Base-by-base conservation (phyloP, 1,140 invertebrate genomes). In the Drosophila leontia region DNA sequence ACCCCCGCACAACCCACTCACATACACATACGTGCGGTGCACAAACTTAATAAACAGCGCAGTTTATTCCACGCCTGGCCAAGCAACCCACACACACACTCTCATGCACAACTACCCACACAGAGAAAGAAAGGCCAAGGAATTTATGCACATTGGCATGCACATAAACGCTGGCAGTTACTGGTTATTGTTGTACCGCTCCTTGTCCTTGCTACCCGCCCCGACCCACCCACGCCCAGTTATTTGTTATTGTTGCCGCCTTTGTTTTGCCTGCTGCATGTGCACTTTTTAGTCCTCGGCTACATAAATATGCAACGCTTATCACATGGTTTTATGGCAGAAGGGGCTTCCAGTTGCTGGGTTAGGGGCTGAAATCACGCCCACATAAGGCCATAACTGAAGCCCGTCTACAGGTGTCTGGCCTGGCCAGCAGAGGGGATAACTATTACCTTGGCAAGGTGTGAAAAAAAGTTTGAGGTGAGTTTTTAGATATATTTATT, bases 41-140 rank as follows among this genome's bases (percentile, higher is more conserved):
- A 78, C 65, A 74, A 88, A 83, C 83, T 84, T 88, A 87, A 87
- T 87, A 87, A 83, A 87, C 77, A 80, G 69, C 55, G 57, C 53
- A 67, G 71, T 68, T 53, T 63, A 83, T 76, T 68, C 57, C 53
- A 77, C 57, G 63, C 63, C 68, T 65, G 58, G 56, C 53, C 58
- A 68, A 42, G 59, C 58, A 58, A 32, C 61, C 35, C 44, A 47
- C 53, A 60, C 55, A 68, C 42, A 57, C 35, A 57, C 26, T 34
- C 45, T 1, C 26, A 39, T 8, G 15, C 63, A 82, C 72, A 87
- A 34, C 37, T 34, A 42, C 39, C 42, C 26, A 35, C 12, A 35
- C 35, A 50, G 37, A 23, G 3, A 7, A 13, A 32, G 35, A 51
- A 12, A 60, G 58, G 35, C 41, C 58, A 60, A 42, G 70, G 70